A percentile compares a stretch with the other conserved stretches of the same genome.
Evolutionary conservation across 2,888 invertebrate genomes (phyloP).

Genomic region (Andrena chrysosceles): DNA sequence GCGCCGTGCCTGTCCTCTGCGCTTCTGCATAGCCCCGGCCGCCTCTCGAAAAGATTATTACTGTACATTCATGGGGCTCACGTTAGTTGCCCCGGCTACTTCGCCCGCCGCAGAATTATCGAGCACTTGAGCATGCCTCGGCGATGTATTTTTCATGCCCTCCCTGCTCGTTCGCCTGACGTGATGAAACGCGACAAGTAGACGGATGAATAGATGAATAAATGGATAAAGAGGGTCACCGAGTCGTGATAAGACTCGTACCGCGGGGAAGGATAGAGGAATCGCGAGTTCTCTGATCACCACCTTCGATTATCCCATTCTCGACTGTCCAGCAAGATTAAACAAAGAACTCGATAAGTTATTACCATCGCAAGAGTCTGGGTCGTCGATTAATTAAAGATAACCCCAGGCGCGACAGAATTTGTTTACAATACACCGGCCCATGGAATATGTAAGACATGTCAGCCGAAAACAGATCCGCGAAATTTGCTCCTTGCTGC

Average conservation of each 20-base stretch:
- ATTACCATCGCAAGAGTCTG: no score
- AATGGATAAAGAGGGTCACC: slow-evolving; percentile 9
- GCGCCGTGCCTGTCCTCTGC: slow-evolving; percentile 35
- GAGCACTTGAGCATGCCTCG: slow-evolving; percentile 26
- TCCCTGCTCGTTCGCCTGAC: neutral
- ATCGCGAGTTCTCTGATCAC: no score
- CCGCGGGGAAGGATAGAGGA: no score
- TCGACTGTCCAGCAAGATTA: no score
- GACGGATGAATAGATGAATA: slow-evolving; percentile 22
- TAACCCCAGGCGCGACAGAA: no score
- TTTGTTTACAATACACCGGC: no score
- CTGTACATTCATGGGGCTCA: slow-evolving; percentile 28
- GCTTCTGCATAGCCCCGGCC: slow-evolving; percentile 43
- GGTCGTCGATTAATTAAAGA: no score
- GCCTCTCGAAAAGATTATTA: slow-evolving; percentile 63
- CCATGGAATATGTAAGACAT: no score
- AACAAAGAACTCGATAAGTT: no score
- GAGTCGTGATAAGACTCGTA: neutral
- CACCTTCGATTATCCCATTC: no score
- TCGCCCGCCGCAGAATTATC: slow-evolving; percentile 50
- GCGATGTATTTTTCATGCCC: slow-evolving; percentile 42
- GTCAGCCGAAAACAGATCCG: no score
- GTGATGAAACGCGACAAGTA: slow-evolving; percentile 24
- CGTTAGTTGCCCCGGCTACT: slow-evolving; percentile 9
- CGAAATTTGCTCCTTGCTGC: no score